These are phyloP conservation scores for Malthinus flaveolus DNA, from an alignment of 2,888 invertebrate species.

Conservation along the genomic window DNA sequence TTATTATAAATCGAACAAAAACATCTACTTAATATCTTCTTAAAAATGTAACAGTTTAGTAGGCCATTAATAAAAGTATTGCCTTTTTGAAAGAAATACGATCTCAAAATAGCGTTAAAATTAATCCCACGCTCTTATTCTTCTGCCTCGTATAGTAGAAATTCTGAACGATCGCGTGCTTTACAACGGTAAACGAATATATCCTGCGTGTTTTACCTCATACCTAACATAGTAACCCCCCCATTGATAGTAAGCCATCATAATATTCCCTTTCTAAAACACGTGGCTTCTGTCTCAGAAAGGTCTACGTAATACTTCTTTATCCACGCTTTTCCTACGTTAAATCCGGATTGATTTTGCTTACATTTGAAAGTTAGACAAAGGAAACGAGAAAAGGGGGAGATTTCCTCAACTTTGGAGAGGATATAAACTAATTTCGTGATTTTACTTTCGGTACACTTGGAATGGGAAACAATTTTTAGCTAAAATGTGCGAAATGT, in stretches of 20 bases:
- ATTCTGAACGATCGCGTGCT: constrained; percentile 23
- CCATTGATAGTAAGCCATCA: constrained; percentile 15
- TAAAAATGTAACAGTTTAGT: constrained; percentile 9
- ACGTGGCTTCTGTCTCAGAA: constrained; percentile 25
- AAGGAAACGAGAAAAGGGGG: background rate
- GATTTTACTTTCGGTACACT: constrained; percentile 11
- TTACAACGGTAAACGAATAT: constrained; percentile 14
- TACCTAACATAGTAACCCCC: constrained; percentile 12
- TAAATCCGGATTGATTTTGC: constrained; percentile 17
- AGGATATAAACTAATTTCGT: constrained; percentile 11
- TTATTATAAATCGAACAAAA: constrained; percentile 3
- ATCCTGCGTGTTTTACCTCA: constrained; percentile 20
- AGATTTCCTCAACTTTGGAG: constrained; percentile 13
- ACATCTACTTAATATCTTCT: constrained; percentile 5
- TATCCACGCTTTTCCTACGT: constrained; percentile 20
- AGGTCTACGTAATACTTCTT: constrained; percentile 20
- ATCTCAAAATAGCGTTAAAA: constrained; percentile 11
- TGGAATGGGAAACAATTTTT: no score
- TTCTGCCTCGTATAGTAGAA: constrained; percentile 15
- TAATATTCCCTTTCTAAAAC: constrained; percentile 16
- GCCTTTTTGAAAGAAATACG: constrained; percentile 21
- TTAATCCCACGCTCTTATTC: constrained; percentile 19
- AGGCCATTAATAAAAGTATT: constrained; percentile 15
- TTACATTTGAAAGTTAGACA: constrained; percentile 13
- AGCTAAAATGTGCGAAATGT: no score